phyloP scores from a whole-genome alignment of 1,140 invertebrate species.

The Popillia japonica region DNA sequence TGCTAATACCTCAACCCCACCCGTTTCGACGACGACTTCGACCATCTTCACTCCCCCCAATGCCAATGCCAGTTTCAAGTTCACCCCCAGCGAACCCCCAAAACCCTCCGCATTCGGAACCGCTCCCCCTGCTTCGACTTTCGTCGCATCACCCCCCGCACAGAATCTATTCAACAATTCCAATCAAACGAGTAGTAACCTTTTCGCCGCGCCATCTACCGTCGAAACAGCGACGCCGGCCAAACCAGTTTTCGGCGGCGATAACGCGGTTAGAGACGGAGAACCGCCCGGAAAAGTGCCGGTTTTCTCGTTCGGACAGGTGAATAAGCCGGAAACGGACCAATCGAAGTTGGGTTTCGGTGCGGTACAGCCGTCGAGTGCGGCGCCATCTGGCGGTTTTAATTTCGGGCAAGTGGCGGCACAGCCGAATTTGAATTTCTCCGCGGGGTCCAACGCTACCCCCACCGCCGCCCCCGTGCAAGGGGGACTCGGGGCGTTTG shows the following conservation, averaged over 20 bases:
- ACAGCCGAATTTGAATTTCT: slow-evolving; percentile 37
- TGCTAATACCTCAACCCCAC: not conserved
- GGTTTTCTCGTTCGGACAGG: slow-evolving; percentile 39
- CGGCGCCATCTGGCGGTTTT: not conserved
- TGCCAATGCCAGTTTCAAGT: slow-evolving; percentile 32
- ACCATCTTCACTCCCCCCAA: slow-evolving; percentile 34
- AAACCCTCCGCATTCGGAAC: not conserved
- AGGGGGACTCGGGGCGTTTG: not conserved
- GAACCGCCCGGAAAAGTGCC: slow-evolving; percentile 37
- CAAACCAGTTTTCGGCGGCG: not conserved
- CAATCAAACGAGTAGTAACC: slow-evolving; percentile 35
- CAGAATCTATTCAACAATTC: not conserved
- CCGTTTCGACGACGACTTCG: not conserved
- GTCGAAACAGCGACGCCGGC: slow-evolving; percentile 40
- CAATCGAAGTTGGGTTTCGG: slow-evolving; percentile 12
- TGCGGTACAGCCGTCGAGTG: not conserved
- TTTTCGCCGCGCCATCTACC: not conserved
- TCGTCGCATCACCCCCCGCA: not conserved
- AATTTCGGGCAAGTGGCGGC: slow-evolving; percentile 13
- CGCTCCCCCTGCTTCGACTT: not conserved
- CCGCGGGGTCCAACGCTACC: not conserved
- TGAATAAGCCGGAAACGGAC: not conserved
- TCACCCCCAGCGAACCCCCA: not conserved
- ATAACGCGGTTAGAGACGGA: slow-evolving; percentile 33
- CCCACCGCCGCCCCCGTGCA: not conserved